Conservation (phyloP, 1,140 invertebrate genomes). For the Zaprionus ornatus region DNA sequence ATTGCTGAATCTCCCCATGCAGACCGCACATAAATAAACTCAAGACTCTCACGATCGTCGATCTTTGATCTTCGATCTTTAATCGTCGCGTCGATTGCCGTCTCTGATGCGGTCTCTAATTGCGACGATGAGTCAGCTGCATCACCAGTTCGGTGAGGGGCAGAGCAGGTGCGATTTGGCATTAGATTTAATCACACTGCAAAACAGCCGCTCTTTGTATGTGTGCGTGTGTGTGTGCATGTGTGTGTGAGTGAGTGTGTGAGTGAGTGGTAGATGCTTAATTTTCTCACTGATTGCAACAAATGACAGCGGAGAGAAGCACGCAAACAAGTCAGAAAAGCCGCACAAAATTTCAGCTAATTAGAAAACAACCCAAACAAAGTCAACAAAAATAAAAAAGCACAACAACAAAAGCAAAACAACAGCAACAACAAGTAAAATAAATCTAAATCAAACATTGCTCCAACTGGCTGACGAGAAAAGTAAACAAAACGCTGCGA, state of each 20-base stretch:
- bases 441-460: slow-evolving; percentile 72
- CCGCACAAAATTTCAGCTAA: slow-evolving; percentile 60
- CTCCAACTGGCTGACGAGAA: slow-evolving; percentile 28
- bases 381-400: slow-evolving; percentile 17
- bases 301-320: slow-evolving; percentile 56
- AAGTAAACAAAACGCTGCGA: slow-evolving; percentile 52
- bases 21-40: background rate
- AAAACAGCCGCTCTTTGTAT: slow-evolving; percentile 14
- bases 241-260: background rate
- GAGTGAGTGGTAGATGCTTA: slow-evolving; percentile 42
- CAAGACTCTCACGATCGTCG: slow-evolving; percentile 71
- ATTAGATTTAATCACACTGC: slow-evolving; percentile 50
- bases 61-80: background rate
- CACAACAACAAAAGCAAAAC: slow-evolving; percentile 17
- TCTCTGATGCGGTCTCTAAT: slow-evolving; percentile 34
- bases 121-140: slow-evolving; percentile 63
- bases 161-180: slow-evolving; percentile 13
- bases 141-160: slow-evolving; percentile 27
- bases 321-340: slow-evolving; percentile 50
- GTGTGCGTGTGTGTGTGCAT: slow-evolving; percentile 30
- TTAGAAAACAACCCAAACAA: slow-evolving; percentile 50
- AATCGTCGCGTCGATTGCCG: background rate
- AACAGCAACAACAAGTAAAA: slow-evolving; percentile 37
- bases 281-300: slow-evolving; percentile 75
- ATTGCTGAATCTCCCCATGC: background rate